Conservation (phyloP, 2,797 vertebrate species). For the Muscicapa striata region DNA sequence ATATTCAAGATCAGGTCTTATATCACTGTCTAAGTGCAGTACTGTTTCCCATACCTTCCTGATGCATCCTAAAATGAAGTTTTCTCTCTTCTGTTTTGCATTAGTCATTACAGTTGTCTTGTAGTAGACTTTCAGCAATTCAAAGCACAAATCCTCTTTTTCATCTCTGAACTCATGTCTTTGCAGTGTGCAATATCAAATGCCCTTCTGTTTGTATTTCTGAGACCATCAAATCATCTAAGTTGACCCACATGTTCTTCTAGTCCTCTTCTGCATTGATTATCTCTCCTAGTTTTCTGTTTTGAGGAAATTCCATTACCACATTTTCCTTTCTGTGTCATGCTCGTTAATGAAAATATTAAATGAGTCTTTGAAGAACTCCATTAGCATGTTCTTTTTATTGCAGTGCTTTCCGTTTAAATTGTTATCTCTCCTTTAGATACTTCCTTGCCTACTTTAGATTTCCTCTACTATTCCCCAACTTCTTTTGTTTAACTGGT, state of each 20-base stretch:
- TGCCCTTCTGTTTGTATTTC: not conserved
- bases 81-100: not conserved
- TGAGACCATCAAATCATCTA: not conserved
- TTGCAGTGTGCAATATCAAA: not conserved
- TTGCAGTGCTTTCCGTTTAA: constrained; percentile 29
- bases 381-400: constrained; percentile 17
- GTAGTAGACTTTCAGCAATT: not conserved
- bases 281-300: constrained; percentile 2
- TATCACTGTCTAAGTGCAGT: not conserved
- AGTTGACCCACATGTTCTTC: not conserved
- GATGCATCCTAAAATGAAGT: not conserved
- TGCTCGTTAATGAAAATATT: constrained; percentile 31
- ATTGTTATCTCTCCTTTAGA: constrained; percentile 15
- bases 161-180: not conserved
- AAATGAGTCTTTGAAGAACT: constrained; percentile 29
- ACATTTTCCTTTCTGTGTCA: not conserved
- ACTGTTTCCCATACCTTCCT: not conserved
- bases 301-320: constrained; percentile 38
- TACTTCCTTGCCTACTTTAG: constrained; percentile 32
- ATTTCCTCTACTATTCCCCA: constrained; percentile 14
- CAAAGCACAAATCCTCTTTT: not conserved
- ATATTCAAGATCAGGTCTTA: not conserved
- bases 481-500: constrained; percentile 28
- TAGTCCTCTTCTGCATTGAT: not conserved
- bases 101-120: not conserved